phyloP scores from a whole-genome alignment of 2,888 invertebrate species.

The Camponotus fellah region DNA sequence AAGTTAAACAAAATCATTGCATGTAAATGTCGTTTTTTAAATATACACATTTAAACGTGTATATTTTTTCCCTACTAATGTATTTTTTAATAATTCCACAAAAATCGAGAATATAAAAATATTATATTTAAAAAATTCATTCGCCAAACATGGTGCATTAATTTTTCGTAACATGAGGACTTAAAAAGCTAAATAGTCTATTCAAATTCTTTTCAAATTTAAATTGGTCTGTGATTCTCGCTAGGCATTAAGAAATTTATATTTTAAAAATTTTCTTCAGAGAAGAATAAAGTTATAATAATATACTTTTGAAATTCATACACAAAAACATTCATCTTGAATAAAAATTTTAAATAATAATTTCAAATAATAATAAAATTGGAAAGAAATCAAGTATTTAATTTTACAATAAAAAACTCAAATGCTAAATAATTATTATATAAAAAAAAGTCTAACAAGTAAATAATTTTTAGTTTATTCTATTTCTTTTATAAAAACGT shows the following conservation, averaged over 20 bases:
- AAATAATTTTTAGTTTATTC: slow-evolving; percentile 14
- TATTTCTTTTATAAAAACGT: background rate
- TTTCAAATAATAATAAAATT: background rate
- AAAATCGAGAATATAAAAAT: slow-evolving; percentile 17
- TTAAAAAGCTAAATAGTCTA: slow-evolving; percentile 37
- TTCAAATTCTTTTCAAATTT: slow-evolving; percentile 45
- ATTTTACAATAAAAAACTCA: background rate
- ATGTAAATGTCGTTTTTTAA: background rate
- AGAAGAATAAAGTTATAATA: slow-evolving; percentile 40
- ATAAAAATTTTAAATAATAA: background rate
- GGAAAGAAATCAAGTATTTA: background rate
- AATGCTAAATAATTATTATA: background rate
- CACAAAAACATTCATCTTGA: background rate
- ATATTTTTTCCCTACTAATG: background rate
- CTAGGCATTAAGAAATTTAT: slow-evolving; percentile 27
- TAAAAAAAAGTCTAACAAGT: slow-evolving; percentile 3
- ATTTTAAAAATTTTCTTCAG: slow-evolving; percentile 24
- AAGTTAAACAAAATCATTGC: background rate
- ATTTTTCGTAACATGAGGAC: slow-evolving; percentile 29
- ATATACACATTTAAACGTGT: background rate
- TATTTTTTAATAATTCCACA: slow-evolving; percentile 18
- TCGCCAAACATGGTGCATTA: slow-evolving; percentile 28
- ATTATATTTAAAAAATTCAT: slow-evolving; percentile 6
- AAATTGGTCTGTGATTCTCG: slow-evolving; percentile 36
- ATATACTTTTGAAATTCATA: background rate